Evolutionary conservation across 2,888 invertebrate genomes (phyloP), one percentile per base, ranked within the genome.

Genomic region (Lithophane socia): DNA sequence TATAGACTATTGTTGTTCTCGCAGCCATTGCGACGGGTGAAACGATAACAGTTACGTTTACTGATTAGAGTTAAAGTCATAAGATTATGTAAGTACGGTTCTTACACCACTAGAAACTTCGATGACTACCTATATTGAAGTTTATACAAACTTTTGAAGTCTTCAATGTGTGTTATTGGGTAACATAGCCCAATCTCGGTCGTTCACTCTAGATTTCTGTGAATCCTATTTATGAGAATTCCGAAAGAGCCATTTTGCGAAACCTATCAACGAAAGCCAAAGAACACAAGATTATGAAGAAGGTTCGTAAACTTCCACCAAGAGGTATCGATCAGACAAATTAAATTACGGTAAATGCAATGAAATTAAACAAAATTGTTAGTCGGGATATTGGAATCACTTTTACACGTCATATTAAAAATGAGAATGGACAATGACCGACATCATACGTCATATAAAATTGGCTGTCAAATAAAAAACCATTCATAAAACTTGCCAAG

Each of bases 1-100:
- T 68, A 75, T 63, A 56, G 18, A 37, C 75, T 80, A 80, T 80
- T 83, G 70, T 83, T 75, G 49, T 73, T 61, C 47, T 69, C 52
- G 70, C 82, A 71, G 44, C 52, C 79, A 83, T 74, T 74, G 66
- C 13, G 37, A 70, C 79, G n/a, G 18, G 56, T 49, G n/a, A 47
- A 21, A 56, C 71, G 68, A 72, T 69, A 75, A 79, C 47, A 66
- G 13, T 18, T 52, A 68, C 71, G 52, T 29, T 71, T 58, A 69
- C 61, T 70, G 61, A 79, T 79, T 60, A 77, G 2, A 58, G 70
- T 61, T 72, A 37, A 42, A 56, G 21, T 69, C 54, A 13, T 49
- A 60, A 29, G 58, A 61, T 66, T 67, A 54, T 56, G 54, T 73
- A 60, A 64, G 16, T 21, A 67, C 21, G n/a, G 58, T 29, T 77